phyloP scores from a whole-genome alignment of 2,113 vertebrate species.

The Laticauda colubrina region DNA sequence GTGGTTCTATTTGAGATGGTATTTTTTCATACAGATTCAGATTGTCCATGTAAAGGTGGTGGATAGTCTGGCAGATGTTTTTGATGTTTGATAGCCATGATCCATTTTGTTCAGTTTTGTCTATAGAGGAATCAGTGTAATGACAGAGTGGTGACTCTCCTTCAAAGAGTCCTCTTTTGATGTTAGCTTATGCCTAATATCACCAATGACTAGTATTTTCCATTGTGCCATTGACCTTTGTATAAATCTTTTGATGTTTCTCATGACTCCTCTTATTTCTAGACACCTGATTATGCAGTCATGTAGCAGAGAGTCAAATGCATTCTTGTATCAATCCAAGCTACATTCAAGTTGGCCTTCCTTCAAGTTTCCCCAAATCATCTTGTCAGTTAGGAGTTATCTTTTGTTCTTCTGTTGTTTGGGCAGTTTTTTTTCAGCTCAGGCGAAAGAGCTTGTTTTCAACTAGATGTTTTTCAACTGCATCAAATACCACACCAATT shows the following conservation, averaged over 20 bases:
- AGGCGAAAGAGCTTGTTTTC: not conserved
- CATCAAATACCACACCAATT: not conserved
- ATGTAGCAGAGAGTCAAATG: not conserved
- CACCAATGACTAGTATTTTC: not conserved
- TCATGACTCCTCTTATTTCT: not conserved
- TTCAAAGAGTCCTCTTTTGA: not conserved
- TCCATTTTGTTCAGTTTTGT: not conserved
- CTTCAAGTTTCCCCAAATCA: not conserved
- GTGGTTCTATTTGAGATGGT: too few species aligned
- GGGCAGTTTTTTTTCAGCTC: too few species aligned
- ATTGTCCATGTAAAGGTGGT: not conserved
- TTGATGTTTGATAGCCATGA: not conserved
- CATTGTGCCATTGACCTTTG: not conserved
- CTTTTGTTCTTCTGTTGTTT: too few species aligned
- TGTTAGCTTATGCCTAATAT: not conserved
- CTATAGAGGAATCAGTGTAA: not conserved
- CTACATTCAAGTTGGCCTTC: not conserved
- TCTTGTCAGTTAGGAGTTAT: too few species aligned
- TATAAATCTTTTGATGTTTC: not conserved
- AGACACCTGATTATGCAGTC: not conserved
- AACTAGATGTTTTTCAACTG: not conserved
- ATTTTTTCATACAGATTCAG: not conserved
- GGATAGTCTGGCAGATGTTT: not conserved
- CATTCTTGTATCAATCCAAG: not conserved
- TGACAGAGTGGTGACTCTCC: not conserved